Conservation (phyloP, 2,797 vertebrate genomes). For the Protonibea diacanthus region DNA sequence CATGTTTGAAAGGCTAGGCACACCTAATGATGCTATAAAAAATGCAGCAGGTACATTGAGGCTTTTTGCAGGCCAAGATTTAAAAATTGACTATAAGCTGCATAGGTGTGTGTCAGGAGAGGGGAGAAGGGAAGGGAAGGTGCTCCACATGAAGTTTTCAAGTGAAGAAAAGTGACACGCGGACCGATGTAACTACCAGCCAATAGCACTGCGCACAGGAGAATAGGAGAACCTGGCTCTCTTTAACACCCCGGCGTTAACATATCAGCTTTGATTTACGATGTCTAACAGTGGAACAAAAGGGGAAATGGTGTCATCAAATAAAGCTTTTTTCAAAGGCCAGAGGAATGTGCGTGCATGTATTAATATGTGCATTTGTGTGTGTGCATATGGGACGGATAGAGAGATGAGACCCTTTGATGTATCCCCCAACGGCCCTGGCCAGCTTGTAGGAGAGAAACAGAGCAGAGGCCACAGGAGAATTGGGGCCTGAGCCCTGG, state of each 20-base stretch:
- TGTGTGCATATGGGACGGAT: conserved; percentile 62
- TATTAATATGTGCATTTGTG: conserved; percentile 66
- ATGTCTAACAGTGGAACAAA: conserved; percentile 64
- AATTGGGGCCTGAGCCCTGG: conserved; percentile 70
- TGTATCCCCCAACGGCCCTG: conserved; percentile 73
- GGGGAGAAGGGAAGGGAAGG: neutral
- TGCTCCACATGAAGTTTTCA: neutral
- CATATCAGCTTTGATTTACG: conserved; percentile 71
- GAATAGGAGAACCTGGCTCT: conserved; percentile 27
- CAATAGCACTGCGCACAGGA: conserved; percentile 14
- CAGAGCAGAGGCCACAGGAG: conserved; percentile 79
- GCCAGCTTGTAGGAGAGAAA: conserved; percentile 77
- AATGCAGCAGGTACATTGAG: conserved; percentile 13
- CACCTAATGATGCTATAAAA: conserved; percentile 6
- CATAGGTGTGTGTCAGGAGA: conserved; percentile 8
- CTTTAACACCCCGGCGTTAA: conserved; percentile 45
- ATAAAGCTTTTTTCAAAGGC: conserved; percentile 81
- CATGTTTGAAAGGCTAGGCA: conserved; percentile 9
- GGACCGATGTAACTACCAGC: conserved; percentile 2
- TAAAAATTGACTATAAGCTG: neutral
- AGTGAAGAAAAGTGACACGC: conserved; percentile 16
- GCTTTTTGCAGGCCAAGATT: conserved; percentile 16
- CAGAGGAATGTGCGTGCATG: conserved; percentile 55
- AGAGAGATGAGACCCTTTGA: conserved; percentile 80
- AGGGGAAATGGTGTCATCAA: conserved; percentile 83